These are phyloP conservation scores for Helobdella robusta DNA, from an alignment of 2,888 invertebrate species.

Conservation along the genomic window DNA sequence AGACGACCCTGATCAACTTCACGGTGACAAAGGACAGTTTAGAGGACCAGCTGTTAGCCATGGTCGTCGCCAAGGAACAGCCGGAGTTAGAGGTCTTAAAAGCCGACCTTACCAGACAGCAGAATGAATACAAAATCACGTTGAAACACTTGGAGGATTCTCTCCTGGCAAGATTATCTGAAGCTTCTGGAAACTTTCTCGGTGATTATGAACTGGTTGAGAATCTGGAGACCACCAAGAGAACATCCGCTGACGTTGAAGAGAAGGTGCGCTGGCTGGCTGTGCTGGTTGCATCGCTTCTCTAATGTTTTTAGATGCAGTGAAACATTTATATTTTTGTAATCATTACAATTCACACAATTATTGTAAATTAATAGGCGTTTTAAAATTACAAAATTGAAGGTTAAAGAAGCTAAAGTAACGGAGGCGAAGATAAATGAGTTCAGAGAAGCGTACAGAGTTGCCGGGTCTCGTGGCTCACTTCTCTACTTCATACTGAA, in stretches of 20 bases:
- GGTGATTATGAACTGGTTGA: conserved; percentile 90
- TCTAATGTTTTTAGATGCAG: neutral
- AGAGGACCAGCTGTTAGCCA: conserved; percentile 87
- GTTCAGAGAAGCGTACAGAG: conserved; percentile 80
- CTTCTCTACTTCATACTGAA: conserved; percentile 87
- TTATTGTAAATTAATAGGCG: neutral
- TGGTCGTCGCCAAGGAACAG: conserved; percentile 90
- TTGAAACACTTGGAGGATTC: conserved; percentile 85
- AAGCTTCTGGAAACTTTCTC: conserved; percentile 83
- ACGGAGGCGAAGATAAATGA: conserved; percentile 85
- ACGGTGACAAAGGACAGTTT: conserved; percentile 90
- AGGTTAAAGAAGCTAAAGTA: conserved; percentile 77
- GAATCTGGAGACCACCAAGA: conserved; percentile 88
- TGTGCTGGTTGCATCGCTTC: neutral
- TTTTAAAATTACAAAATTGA: neutral
- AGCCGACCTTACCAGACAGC: conserved; percentile 82
- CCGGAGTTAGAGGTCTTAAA: conserved; percentile 89
- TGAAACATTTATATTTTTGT: too few relatives aligned
- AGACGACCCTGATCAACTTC: conserved; percentile 90
- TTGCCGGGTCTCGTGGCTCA: conserved; percentile 83
- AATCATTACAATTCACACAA: neutral
- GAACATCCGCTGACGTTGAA: conserved; percentile 89
- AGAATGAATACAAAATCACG: conserved; percentile 92
- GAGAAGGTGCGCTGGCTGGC: conserved; percentile 45
- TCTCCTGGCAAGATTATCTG: conserved; percentile 74